Base-by-base conservation (phyloP, 2,113 vertebrate species). In the Bucco capensis region DNA sequence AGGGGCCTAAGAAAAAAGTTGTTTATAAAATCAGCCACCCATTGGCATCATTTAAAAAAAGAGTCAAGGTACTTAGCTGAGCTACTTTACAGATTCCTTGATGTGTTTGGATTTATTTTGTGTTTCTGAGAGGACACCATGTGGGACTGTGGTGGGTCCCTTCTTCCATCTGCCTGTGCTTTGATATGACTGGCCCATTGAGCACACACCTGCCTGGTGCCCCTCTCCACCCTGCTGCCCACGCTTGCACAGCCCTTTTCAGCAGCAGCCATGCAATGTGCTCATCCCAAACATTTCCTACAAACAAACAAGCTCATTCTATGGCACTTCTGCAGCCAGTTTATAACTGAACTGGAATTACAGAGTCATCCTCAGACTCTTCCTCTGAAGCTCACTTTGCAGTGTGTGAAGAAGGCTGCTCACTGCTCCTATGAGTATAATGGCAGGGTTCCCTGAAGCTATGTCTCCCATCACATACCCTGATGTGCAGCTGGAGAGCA, bases 251-350 rank as follows among this genome's bases (percentile, higher is more conserved):
- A 37, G 8, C 70, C 42, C 47, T 31, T 6, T 21, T 31, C 6
- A 66, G 2, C 71, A 64, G 60, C 47, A 53, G 13, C 0, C 0
- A 71, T 49, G 40, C 62, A 33, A 25, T 0, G 1, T 42, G 56
- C 50, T 65, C 57, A 33, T 42, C 73, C 51, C 31, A 74, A 65
- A 40, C 1, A 0, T 30, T 22, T 54, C 69, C 83, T 75, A 16
- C n/a, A 35, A 51, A 61, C 7, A 40, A 61, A 4, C 23, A 38
- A 4, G 16, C 62, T 61, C 47, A 31, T 74, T 75, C 77, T 78
- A 61, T 9, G 23, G 70, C 46, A 46, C 49, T 65, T 87, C n/a
- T 69, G 49, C 58, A 84, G 77, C 28, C 78, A 42, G 19, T 50
- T 72, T 51, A 5, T 73, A 57, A 30, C 53, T 1, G 2, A 71